Evolutionary conservation across 2,113 vertebrate genomes (phyloP).

Genomic region (Pogona vitticeps): DNA sequence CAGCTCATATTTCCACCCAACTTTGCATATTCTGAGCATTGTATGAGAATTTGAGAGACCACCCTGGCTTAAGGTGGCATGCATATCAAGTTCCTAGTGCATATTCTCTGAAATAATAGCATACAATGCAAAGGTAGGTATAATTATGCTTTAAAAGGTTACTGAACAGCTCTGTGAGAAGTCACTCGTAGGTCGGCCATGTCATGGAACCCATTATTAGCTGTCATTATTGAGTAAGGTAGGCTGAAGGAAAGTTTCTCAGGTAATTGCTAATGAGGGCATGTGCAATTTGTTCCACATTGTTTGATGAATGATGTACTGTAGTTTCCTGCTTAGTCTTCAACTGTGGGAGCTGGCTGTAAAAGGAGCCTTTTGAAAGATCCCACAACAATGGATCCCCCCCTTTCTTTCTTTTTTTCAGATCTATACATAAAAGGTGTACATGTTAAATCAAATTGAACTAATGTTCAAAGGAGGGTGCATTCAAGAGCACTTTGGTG

Average conservation of each 20-base stretch:
- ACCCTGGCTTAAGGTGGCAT: not conserved
- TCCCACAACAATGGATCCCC: constrained; percentile 10
- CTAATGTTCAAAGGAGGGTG: not conserved
- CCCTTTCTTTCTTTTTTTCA: no score
- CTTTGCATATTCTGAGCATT: no score
- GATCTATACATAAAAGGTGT: not conserved
- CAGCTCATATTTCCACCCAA: not conserved
- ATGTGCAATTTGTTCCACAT: constrained; percentile 22
- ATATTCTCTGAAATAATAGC: not conserved
- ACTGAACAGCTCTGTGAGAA: constrained; percentile 11
- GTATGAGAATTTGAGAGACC: not conserved
- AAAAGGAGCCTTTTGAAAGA: constrained; percentile 15
- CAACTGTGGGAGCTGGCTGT: not conserved
- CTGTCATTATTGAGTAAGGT: constrained; percentile 5
- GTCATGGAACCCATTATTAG: constrained; percentile 21
- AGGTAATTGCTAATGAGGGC: constrained; percentile 17
- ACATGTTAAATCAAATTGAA: constrained; percentile 1
- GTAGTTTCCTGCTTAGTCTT: constrained; percentile 1
- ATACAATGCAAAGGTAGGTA: not conserved
- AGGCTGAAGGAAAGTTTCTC: constrained; percentile 29
- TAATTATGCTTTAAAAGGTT: not conserved
- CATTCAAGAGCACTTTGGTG: not conserved
- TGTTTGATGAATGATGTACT: constrained; percentile 25
- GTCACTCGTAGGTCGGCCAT: constrained; percentile 2
- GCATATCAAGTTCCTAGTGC: not conserved